These are phyloP conservation scores for Trachurus trachurus DNA, from an alignment of 2,797 vertebrate genomes.

Conservation along the genomic window DNA sequence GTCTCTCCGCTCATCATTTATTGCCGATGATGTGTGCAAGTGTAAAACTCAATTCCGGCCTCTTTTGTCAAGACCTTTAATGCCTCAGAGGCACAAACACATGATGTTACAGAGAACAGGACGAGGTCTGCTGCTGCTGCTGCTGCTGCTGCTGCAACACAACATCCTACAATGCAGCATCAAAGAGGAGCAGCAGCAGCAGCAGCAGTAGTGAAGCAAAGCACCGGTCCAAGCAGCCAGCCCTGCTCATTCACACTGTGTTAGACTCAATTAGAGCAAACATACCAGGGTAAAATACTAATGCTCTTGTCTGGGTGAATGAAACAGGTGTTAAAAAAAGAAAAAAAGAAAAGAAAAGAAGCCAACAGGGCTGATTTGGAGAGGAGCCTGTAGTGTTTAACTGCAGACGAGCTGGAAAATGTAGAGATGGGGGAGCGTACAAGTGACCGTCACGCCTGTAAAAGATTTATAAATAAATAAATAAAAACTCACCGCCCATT, in stretches of 20 bases:
- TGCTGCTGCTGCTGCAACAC: constrained; percentile 10
- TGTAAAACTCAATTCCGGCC: constrained; percentile 37
- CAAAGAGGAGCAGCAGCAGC: constrained; percentile 11
- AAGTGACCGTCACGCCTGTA: background rate
- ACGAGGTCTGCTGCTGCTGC: background rate
- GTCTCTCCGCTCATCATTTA: constrained; percentile 49
- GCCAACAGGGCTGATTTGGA: background rate
- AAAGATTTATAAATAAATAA: no score
- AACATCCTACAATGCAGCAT: constrained; percentile 24
- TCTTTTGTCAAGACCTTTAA: constrained; percentile 13
- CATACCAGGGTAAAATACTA: background rate
- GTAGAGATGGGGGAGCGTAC: background rate
- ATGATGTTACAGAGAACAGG: constrained; percentile 14
- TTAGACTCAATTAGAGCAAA: constrained; percentile 20
- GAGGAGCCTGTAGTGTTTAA: background rate
- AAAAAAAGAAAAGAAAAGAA: background rate
- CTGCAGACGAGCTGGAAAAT: constrained; percentile 1
- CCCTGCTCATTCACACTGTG: background rate
- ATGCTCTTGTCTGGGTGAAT: background rate
- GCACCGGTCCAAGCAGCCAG: background rate
- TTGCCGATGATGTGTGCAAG: constrained; percentile 47
- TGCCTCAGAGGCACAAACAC: constrained; percentile 36
- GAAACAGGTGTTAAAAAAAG: background rate
- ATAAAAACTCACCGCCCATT: background rate
- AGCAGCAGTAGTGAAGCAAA: background rate